A percentile compares a stretch with the other conserved stretches of the same genome.
These are phyloP conservation scores for Lasius platythorax DNA, from an alignment of 2,888 invertebrate species.

Conservation along the genomic window DNA sequence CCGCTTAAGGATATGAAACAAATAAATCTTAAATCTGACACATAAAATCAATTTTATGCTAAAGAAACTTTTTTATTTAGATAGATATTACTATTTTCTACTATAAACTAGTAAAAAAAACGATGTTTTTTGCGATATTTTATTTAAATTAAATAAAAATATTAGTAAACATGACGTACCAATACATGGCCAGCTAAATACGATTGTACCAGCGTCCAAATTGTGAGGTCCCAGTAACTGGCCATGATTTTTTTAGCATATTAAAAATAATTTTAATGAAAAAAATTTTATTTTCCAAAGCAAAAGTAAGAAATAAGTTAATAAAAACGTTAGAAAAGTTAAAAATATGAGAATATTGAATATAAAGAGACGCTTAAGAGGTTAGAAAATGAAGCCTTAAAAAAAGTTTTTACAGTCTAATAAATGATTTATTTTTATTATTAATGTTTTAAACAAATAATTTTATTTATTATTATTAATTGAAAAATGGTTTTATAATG, in stretches of 20 bases:
- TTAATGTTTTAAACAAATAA: too few species aligned
- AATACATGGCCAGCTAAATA: constrained; percentile 9
- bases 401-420: too few species aligned
- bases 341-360: too few species aligned
- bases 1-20: not conserved
- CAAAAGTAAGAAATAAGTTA: not conserved
- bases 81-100: not conserved
- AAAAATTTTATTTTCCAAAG: not conserved
- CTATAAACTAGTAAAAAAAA: not conserved
- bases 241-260: not conserved
- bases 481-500: too few species aligned
- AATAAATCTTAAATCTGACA: not conserved
- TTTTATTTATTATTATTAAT: too few species aligned
- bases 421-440: too few species aligned
- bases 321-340: too few species aligned
- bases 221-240: not conserved
- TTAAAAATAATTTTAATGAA: not conserved
- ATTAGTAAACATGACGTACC: not conserved
- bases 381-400: too few species aligned
- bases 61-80: not conserved
- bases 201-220: constrained; percentile 8
- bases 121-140: not conserved
- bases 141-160: not conserved
- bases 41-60: not conserved
- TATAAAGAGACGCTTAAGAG: too few species aligned